Percentiles rank a stretch among this genome's conserved stretches.
Conservation (phyloP, 2,888 invertebrate genomes). For the Caenorhabditis sp. region DNA sequence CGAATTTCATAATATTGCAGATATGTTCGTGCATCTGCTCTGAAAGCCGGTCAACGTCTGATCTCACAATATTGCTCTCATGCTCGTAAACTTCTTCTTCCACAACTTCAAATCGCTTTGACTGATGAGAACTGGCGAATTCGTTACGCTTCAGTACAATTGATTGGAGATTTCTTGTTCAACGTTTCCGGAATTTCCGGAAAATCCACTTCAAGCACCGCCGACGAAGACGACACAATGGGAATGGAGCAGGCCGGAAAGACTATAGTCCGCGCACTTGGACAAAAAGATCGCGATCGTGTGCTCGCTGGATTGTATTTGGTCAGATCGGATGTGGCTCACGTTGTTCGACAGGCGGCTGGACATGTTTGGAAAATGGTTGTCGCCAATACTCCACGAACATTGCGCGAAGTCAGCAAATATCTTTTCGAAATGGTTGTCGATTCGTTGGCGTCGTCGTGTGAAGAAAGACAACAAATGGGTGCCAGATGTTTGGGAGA, state of each 20-base stretch:
- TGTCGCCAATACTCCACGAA: constrained; percentile 95
- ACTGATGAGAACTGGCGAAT: constrained; percentile 99
- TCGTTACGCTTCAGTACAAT: constrained; percentile 87
- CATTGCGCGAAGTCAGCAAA: constrained; percentile 91
- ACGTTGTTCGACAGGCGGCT: constrained; percentile 95
- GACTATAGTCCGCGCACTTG: constrained; percentile 87
- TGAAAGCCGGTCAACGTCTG: constrained; percentile 94
- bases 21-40: constrained; percentile 94
- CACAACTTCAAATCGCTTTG: constrained; percentile 89
- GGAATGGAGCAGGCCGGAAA: constrained; percentile 94
- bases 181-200: constrained; percentile 94
- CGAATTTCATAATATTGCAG: constrained; percentile 22
- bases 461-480: constrained; percentile 92
- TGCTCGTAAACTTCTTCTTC: constrained; percentile 79
- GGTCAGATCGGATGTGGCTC: constrained; percentile 95
- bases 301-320: constrained; percentile 94
- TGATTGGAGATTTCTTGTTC: constrained; percentile 92
- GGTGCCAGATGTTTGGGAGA: constrained; percentile 96
- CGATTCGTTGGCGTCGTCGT: constrained; percentile 92
- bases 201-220: constrained; percentile 98
- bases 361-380: constrained; percentile 99
- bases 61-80: constrained; percentile 91
- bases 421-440: constrained; percentile 86
- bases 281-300: constrained; percentile 87
- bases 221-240: constrained; percentile 96